phyloP scores from a whole-genome alignment of 2,888 invertebrate species.

The Kuschelorhynchus macadamiae region DNA sequence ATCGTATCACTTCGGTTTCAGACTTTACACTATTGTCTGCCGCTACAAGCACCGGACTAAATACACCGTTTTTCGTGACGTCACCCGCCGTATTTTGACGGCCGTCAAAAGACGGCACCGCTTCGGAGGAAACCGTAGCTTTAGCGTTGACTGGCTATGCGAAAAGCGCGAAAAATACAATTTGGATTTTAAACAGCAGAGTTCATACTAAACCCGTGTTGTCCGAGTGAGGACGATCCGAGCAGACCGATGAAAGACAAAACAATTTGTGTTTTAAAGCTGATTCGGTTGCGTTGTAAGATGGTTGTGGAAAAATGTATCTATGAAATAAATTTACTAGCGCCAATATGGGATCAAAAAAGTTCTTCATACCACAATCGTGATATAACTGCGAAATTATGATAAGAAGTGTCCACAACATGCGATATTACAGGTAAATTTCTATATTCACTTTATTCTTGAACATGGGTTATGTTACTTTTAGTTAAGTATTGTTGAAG shows the following conservation, averaged over 20 bases:
- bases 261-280: background rate
- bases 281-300: background rate
- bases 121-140: too few relatives aligned
- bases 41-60: too few relatives aligned
- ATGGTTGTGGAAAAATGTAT: background rate
- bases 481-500: too few relatives aligned
- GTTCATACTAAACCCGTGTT: background rate
- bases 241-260: background rate
- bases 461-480: background rate
- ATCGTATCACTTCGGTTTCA: too few relatives aligned
- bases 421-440: constrained; percentile 7
- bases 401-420: constrained; percentile 1
- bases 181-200: background rate
- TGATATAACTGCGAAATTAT: background rate
- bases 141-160: too few relatives aligned
- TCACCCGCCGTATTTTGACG: too few relatives aligned
- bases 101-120: too few relatives aligned
- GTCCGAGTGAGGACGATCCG: background rate
- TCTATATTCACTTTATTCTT: constrained; percentile 2
- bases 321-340: background rate
- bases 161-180: background rate
- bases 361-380: background rate
- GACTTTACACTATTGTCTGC: too few relatives aligned
- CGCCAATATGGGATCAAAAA: background rate
- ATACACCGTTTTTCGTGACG: too few relatives aligned